A percentile compares a stretch with the other conserved stretches of the same genome.
phyloP scores from a whole-genome alignment of 2,888 invertebrate species.

The Bellardia bayeri region DNA sequence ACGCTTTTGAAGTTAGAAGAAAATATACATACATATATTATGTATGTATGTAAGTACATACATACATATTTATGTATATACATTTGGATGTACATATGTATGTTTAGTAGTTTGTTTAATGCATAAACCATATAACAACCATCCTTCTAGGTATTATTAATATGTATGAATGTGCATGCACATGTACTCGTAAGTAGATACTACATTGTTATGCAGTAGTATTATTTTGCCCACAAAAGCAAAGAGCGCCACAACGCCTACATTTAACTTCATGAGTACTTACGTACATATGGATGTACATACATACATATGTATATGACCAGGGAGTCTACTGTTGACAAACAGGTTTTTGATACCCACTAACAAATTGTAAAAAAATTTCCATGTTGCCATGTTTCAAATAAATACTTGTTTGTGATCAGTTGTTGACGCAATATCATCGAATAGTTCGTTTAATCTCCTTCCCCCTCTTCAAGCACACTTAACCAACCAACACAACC shows the following conservation, averaged over 20 bases:
- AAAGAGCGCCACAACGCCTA: constrained; percentile 72
- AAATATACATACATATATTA: too few species aligned
- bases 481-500: constrained; percentile 12
- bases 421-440: constrained; percentile 73
- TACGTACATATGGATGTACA: not conserved
- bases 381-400: constrained; percentile 72
- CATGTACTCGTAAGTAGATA: not conserved
- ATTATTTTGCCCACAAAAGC: constrained; percentile 27
- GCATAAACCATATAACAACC: not conserved
- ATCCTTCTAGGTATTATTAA: not conserved
- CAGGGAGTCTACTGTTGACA: constrained; percentile 60
- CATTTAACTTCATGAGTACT: constrained; percentile 52
- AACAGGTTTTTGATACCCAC: constrained; percentile 70
- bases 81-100: too few species aligned
- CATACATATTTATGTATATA: too few species aligned
- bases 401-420: constrained; percentile 73
- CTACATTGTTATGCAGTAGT: not conserved
- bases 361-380: constrained; percentile 57
- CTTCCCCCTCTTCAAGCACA: constrained; percentile 40
- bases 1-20: too few species aligned
- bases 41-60: too few species aligned
- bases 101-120: not conserved
- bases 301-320: not conserved
- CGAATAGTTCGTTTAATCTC: constrained; percentile 63
- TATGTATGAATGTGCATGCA: not conserved